A percentile compares a stretch with the other conserved stretches of the same genome.
These are phyloP conservation scores for Cichlasoma orientale DNA, from an alignment of 2,797 vertebrate genomes.

Conservation along the genomic window DNA sequence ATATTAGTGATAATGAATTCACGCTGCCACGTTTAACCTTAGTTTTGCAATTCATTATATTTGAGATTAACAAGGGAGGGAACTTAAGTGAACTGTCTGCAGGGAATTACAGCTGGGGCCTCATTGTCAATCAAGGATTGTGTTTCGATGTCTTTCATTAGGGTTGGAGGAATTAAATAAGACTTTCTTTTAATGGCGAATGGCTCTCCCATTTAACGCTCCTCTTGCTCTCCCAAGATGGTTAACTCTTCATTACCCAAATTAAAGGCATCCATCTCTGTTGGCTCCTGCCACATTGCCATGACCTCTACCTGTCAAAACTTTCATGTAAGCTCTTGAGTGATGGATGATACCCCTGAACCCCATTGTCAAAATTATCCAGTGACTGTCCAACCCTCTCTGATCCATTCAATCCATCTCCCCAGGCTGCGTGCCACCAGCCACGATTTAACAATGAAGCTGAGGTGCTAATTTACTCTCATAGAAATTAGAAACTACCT, in stretches of 20 bases:
- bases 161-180: slow-evolving; percentile 83
- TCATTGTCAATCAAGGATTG: slow-evolving; percentile 85
- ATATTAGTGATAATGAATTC: slow-evolving; percentile 87
- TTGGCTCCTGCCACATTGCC: slow-evolving; percentile 79
- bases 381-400: slow-evolving; percentile 77
- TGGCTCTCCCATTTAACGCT: slow-evolving; percentile 77
- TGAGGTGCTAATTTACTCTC: slow-evolving; percentile 77
- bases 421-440: slow-evolving; percentile 77
- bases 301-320: slow-evolving; percentile 87
- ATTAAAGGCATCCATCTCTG: slow-evolving; percentile 86
- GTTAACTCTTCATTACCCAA: slow-evolving; percentile 88
- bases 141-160: slow-evolving; percentile 83
- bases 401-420: slow-evolving; percentile 81
- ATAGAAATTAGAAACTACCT: slow-evolving; percentile 81
- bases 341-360: slow-evolving; percentile 82
- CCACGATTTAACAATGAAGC: slow-evolving; percentile 74
- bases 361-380: slow-evolving; percentile 81
- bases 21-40: slow-evolving; percentile 86
- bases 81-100: slow-evolving; percentile 83
- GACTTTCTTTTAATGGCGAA: slow-evolving; percentile 77
- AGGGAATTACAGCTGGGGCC: slow-evolving; percentile 80
- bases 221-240: slow-evolving; percentile 80
- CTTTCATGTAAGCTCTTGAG: slow-evolving; percentile 79
- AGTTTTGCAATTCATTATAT: slow-evolving; percentile 88
- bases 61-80: slow-evolving; percentile 85